phyloP scores from a whole-genome alignment of 2,113 vertebrate genomes.

The Eurystomus gularis region DNA sequence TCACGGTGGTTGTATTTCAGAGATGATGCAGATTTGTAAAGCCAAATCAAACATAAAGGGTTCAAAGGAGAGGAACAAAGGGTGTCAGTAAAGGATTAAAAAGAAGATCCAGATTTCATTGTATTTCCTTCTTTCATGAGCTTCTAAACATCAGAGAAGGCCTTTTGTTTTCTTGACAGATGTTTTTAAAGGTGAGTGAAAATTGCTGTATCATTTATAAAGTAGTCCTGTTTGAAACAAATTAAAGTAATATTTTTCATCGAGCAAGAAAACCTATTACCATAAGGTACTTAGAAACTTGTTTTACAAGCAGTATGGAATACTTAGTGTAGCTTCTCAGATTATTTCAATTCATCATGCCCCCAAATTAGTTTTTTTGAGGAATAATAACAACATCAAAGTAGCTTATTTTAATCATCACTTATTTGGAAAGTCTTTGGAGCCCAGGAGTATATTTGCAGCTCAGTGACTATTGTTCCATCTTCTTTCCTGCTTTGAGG shows the following conservation, averaged over 20 bases:
- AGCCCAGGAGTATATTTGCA: background rate
- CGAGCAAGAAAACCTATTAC: background rate
- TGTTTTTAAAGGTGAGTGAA: background rate
- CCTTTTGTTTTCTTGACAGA: slow-evolving; percentile 15
- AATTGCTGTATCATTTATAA: background rate
- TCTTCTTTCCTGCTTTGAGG: background rate
- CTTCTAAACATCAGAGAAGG: background rate
- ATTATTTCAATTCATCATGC: background rate
- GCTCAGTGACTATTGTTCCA: background rate
- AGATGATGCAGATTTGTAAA: background rate
- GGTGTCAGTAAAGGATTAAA: background rate
- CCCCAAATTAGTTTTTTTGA: background rate
- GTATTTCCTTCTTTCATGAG: background rate
- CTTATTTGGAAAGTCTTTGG: background rate
- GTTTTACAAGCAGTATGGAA: background rate
- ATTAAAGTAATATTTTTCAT: background rate
- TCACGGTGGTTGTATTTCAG: background rate
- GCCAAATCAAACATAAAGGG: background rate
- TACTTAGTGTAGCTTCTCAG: background rate
- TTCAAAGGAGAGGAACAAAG: background rate
- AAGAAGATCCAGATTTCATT: background rate
- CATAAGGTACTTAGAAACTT: background rate
- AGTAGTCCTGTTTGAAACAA: slow-evolving; percentile 24
- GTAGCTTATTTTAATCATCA: background rate
- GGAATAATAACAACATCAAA: background rate